Evolutionary conservation across 2,888 invertebrate species (phyloP).

Genomic region (Galerucella pusilla): DNA sequence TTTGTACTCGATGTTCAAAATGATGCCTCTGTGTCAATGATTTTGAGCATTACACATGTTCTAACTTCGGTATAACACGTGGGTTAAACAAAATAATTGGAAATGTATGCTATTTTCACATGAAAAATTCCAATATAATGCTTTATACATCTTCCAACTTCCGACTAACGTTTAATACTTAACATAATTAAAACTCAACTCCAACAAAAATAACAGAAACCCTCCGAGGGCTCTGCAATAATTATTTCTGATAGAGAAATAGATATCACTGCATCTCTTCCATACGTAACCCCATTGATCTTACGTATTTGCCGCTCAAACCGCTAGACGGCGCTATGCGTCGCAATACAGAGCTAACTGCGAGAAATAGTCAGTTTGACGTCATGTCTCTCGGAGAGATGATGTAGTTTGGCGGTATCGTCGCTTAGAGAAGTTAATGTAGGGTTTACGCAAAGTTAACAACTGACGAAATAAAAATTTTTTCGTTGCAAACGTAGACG

Average conservation of each 20-base stretch:
- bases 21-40: too few relatives aligned
- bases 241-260: background rate
- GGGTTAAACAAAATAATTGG: too few relatives aligned
- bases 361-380: conserved; percentile 58
- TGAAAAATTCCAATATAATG: too few relatives aligned
- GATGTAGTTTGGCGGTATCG: conserved; percentile 52
- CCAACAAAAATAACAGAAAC: too few relatives aligned
- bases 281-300: conserved; percentile 33
- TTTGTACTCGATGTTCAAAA: too few relatives aligned
- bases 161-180: too few relatives aligned
- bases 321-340: conserved; percentile 36
- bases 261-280: conserved; percentile 28
- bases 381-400: conserved; percentile 60
- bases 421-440: conserved; percentile 47
- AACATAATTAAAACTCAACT: too few relatives aligned
- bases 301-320: conserved; percentile 21
- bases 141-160: too few relatives aligned
- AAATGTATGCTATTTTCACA: too few relatives aligned
- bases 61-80: too few relatives aligned
- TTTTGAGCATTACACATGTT: too few relatives aligned
- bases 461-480: conserved; percentile 13
- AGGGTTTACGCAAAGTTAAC: conserved; percentile 29
- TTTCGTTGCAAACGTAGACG: background rate
- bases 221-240: background rate
- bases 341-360: conserved; percentile 24